Conservation (phyloP, 2,797 vertebrate genomes). For the Syngnathus rostellatus region DNA sequence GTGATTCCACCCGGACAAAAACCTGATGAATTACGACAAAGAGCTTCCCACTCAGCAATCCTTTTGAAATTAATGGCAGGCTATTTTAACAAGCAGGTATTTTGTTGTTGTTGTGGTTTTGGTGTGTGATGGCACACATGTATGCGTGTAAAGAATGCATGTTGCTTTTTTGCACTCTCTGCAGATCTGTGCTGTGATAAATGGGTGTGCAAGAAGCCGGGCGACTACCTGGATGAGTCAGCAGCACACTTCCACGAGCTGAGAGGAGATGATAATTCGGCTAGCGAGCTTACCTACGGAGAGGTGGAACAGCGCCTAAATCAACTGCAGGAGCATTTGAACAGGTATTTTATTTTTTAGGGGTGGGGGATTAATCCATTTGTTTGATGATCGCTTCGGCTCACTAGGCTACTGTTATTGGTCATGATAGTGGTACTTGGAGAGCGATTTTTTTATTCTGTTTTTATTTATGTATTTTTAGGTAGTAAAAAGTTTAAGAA, state of each 20-base stretch:
- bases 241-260: constrained; percentile 70
- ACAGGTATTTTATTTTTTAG: constrained; percentile 74
- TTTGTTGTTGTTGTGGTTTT: not conserved
- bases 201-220: constrained; percentile 75
- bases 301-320: constrained; percentile 94
- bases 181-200: constrained; percentile 74
- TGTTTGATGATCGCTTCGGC: not conserved
- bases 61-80: constrained; percentile 58
- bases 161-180: constrained; percentile 33
- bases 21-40: constrained; percentile 55
- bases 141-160: constrained; percentile 44
- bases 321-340: constrained; percentile 93
- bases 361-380: too few relatives aligned
- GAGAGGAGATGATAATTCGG: constrained; percentile 80
- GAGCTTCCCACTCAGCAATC: constrained; percentile 35
- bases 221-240: constrained; percentile 70
- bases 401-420: not conserved
- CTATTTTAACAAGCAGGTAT: constrained; percentile 46
- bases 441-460: not conserved
- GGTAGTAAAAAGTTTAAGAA: not conserved
- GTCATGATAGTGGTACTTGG: not conserved
- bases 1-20: constrained; percentile 33
- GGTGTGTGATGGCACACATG: constrained; percentile 50
- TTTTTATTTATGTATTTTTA: not conserved
- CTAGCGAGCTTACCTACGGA: constrained; percentile 88